Evolutionary conservation across 2,888 invertebrate genomes (phyloP).

Genomic region (Pemphredon lugubris): DNA sequence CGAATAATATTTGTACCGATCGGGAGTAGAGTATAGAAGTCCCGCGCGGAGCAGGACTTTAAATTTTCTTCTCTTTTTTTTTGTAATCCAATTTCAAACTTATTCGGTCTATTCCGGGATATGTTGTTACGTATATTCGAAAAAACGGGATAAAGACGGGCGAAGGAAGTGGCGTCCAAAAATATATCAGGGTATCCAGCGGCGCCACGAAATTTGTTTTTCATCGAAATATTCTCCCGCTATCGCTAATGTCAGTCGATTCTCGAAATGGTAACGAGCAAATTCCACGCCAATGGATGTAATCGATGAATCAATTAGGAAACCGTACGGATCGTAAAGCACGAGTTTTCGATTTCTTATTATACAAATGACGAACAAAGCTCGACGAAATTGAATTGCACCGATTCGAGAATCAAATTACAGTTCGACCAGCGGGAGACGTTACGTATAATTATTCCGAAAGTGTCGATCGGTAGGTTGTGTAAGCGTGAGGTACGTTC

Average conservation of each 20-base stretch:
- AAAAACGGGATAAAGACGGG: conserved; percentile 26
- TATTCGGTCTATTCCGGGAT: conserved; percentile 14
- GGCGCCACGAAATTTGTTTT: conserved; percentile 46
- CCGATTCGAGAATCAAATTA: conserved; percentile 4
- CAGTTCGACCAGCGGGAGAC: background rate
- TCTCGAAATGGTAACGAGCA: no score
- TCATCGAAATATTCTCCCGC: no score
- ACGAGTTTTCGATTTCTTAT: no score
- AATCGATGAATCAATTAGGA: no score
- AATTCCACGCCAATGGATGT: no score
- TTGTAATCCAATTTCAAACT: background rate
- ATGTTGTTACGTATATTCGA: conserved; percentile 27
- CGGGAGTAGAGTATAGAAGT: background rate
- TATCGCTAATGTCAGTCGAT: no score
- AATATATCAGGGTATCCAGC: conserved; percentile 54
- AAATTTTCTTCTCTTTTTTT: no score
- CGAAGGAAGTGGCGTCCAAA: conserved; percentile 57
- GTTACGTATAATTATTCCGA: background rate
- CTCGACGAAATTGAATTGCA: background rate
- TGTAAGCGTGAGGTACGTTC: conserved; percentile 38
- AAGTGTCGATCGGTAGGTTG: conserved; percentile 25
- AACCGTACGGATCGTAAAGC: no score
- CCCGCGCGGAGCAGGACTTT: background rate
- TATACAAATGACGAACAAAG: background rate
- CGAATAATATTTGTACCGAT: conserved; percentile 23